These are phyloP conservation scores for Eupsilia transversa DNA, from an alignment of 2,888 invertebrate genomes.

Conservation along the genomic window DNA sequence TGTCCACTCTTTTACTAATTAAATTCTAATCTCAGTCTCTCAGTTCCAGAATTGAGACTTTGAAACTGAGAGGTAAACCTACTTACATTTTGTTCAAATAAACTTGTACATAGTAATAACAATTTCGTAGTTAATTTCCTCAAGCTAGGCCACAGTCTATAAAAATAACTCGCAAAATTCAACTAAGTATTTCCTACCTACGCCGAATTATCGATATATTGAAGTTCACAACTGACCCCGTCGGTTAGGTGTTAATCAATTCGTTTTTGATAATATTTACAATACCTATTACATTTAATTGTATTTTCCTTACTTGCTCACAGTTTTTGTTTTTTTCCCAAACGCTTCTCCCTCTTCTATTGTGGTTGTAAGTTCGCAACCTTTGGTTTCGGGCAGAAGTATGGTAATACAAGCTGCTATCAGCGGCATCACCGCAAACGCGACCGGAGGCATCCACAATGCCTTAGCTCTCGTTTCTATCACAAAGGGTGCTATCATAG, in stretches of 20 bases:
- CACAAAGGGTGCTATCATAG: constrained; percentile 96
- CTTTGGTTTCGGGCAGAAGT: constrained; percentile 94
- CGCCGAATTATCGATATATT: constrained; percentile 1
- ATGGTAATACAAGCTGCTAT: constrained; percentile 89
- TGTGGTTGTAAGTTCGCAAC: constrained; percentile 94
- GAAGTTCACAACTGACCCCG: not conserved
- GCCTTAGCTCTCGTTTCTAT: constrained; percentile 90
- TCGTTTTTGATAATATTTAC: constrained; percentile 13
- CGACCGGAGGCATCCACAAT: constrained; percentile 92
- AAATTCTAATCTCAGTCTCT: not conserved
- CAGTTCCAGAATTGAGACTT: not conserved
- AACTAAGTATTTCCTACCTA: not conserved
- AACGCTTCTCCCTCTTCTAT: constrained; percentile 94
- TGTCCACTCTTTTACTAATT: not conserved
- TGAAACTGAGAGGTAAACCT: no score
- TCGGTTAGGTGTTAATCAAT: not conserved
- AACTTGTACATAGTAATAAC: not conserved
- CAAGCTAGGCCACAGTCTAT: constrained; percentile 18
- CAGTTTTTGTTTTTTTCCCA: constrained; percentile 71
- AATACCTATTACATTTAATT: not conserved
- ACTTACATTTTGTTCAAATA: constrained; percentile 3
- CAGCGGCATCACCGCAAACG: constrained; percentile 93
- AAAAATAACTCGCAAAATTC: constrained; percentile 9
- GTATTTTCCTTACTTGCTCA: constrained; percentile 4
- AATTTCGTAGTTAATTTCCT: constrained; percentile 29